These are phyloP conservation scores for Lordiphosa mommai DNA, from an alignment of 1,140 invertebrate species.

Conservation along the genomic window DNA sequence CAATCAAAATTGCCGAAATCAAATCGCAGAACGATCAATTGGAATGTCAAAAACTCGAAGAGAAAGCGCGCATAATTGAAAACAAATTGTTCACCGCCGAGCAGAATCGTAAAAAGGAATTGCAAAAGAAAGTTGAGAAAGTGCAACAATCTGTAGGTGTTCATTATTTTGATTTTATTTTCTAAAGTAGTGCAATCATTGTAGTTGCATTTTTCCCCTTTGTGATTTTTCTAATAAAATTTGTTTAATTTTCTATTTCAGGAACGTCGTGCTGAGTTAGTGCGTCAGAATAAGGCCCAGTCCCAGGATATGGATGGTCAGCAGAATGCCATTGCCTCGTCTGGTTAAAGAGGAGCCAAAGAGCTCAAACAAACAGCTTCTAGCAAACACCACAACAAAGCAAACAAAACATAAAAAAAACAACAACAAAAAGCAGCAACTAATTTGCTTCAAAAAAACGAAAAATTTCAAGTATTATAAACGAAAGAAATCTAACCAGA, in stretches of 20 bases:
- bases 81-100: slow-evolving; percentile 87
- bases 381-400: slow-evolving; percentile 22
- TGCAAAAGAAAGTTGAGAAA: slow-evolving; percentile 89
- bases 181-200: background rate
- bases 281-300: slow-evolving; percentile 90
- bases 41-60: slow-evolving; percentile 83
- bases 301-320: slow-evolving; percentile 57
- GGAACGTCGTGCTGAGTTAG: slow-evolving; percentile 91
- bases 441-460: slow-evolving; percentile 48
- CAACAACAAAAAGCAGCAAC: slow-evolving; percentile 33
- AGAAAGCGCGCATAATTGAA: slow-evolving; percentile 86
- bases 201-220: too few relatives aligned
- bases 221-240: background rate
- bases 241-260: slow-evolving; percentile 66
- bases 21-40: slow-evolving; percentile 83
- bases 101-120: slow-evolving; percentile 88
- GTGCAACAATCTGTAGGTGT: slow-evolving; percentile 88
- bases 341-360: slow-evolving; percentile 51
- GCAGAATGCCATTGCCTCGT: slow-evolving; percentile 68
- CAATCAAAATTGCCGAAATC: slow-evolving; percentile 85
- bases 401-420: slow-evolving; percentile 5
- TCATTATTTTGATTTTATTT: slow-evolving; percentile 15
- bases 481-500: slow-evolving; percentile 9
- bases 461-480: slow-evolving; percentile 61
- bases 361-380: slow-evolving; percentile 32